Base-by-base conservation (phyloP, 2,888 invertebrate genomes). In the Pseudococcus jackbeardsleyi region DNA sequence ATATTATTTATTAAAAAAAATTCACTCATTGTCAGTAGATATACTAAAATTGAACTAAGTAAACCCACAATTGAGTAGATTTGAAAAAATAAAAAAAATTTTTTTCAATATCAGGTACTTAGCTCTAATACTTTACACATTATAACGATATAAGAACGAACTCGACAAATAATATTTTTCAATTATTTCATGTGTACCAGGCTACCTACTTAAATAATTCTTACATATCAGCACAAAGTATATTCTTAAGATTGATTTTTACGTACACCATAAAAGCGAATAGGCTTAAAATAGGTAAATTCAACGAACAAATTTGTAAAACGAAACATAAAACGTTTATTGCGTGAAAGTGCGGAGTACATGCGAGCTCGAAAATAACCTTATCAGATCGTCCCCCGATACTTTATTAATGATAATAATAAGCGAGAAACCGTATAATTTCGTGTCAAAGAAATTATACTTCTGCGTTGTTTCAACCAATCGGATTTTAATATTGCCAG, bases 381-480 rank as follows among this genome's bases (percentile, higher is more conserved):
- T 59, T 85, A 85, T 64, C 59, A 86, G 68, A 86, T 46, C 72
- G 68, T 86, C 86, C 86, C 86, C 86, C 86, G 46, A 86, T 86
- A 86, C 46, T 86, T 86, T 86, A 86, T 86, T 86, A 86, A 86
- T 86, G 86, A 86, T 86, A 86, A 86, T 86, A 68, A 86, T 85
- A 59, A 64, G 68, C 64, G 86, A 33, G 86, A 86, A 86, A 86
- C 72, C 86, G 86, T 86, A 86, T 86, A 86, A 86, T 86, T 86
- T 86, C 86, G 86, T 86, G 86, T 86, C 86, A 86, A 86, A 86
- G 86, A 86, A 86, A 86, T 86, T 86, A 86, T 72, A 86, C 86
- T 72, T 64, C 68, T 26, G 68, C 86, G 86, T 86, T 72, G 46
- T 72, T 46, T 72, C 86, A 64, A 26, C 86, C 86, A 86, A 86